A percentile compares a stretch with the other conserved stretches of the same genome.
Conservation (phyloP, 2,797 vertebrate genomes). For the Onychomys leucogaster region DNA sequence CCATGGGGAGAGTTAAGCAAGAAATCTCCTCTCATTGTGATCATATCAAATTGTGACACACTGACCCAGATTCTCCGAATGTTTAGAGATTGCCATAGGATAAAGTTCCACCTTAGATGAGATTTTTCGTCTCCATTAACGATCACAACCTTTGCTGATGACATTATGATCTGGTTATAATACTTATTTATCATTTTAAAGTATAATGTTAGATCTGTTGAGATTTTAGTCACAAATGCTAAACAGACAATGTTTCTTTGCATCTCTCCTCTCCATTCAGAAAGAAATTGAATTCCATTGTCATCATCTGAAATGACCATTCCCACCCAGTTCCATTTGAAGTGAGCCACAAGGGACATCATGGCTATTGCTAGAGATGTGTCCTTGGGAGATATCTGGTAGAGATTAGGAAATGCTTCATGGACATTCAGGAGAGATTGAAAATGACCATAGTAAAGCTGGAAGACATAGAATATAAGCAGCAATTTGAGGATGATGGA, state of each 20-base stretch:
- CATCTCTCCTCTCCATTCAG: neutral
- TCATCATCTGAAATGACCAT: neutral
- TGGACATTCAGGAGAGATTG: neutral
- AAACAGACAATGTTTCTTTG: neutral
- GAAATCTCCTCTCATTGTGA: fast-evolving
- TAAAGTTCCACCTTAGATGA: fast-evolving
- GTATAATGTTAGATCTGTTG: fast-evolving
- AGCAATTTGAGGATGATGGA: neutral
- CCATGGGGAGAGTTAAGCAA: neutral
- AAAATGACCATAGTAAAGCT: neutral
- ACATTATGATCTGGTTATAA: neutral
- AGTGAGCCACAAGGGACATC: neutral
- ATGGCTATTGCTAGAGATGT: neutral
- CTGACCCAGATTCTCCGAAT: neutral
- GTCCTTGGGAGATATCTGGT: neutral
- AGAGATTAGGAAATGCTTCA: neutral
- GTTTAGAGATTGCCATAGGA: fast-evolving
- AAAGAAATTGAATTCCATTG: neutral
- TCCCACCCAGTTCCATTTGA: neutral
- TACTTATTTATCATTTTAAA: fast-evolving
- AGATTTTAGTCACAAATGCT: neutral
- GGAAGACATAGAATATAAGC: neutral
- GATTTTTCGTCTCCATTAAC: neutral
- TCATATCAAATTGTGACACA: neutral
- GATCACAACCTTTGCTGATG: neutral